These are phyloP conservation scores for Coelopa frigida DNA, from an alignment of 1,140 invertebrate species.

Conservation along the genomic window DNA sequence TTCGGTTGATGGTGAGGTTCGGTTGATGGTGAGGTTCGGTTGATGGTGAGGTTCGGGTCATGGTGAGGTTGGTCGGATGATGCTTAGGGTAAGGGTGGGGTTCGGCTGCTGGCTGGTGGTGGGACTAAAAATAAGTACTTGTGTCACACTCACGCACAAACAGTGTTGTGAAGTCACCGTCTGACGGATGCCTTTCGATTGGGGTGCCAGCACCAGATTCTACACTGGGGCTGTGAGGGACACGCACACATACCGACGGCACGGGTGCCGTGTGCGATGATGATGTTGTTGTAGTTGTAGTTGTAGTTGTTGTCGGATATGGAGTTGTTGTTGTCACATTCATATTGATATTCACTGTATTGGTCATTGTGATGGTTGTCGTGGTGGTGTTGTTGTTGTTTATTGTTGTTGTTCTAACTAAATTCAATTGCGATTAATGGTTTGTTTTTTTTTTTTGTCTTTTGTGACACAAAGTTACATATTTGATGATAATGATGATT, in stretches of 20 bases:
- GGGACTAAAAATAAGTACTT: too few relatives aligned
- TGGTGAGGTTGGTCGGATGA: too few relatives aligned
- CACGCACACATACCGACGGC: conserved; percentile 46
- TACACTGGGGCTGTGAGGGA: conserved; percentile 43
- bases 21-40: too few relatives aligned
- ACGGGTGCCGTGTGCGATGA: conserved; percentile 33
- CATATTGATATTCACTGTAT: conserved; percentile 27
- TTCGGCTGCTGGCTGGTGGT: too few relatives aligned
- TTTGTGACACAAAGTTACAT: too few relatives aligned
- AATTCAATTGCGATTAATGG: conserved; percentile 5
- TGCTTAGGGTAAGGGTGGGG: too few relatives aligned
- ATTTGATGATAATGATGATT: too few relatives aligned
- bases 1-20: too few relatives aligned
- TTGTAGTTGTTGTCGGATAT: conserved; percentile 17
- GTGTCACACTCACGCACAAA: conserved; percentile 46
- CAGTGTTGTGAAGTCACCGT: conserved; percentile 44
- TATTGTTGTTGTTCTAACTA: conserved; percentile 14
- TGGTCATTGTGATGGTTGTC: conserved; percentile 29
- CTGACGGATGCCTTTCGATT: conserved; percentile 20
- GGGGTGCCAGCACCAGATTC: conserved; percentile 27
- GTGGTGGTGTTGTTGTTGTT: conserved; percentile 30
- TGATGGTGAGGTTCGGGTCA: too few relatives aligned
- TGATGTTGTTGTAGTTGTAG: conserved; percentile 18
- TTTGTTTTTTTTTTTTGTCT: conserved; percentile 2
- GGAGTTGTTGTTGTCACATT: conserved; percentile 28